phyloP scores from a whole-genome alignment of 1,140 invertebrate species.

The Drosophila willistoni region DNA sequence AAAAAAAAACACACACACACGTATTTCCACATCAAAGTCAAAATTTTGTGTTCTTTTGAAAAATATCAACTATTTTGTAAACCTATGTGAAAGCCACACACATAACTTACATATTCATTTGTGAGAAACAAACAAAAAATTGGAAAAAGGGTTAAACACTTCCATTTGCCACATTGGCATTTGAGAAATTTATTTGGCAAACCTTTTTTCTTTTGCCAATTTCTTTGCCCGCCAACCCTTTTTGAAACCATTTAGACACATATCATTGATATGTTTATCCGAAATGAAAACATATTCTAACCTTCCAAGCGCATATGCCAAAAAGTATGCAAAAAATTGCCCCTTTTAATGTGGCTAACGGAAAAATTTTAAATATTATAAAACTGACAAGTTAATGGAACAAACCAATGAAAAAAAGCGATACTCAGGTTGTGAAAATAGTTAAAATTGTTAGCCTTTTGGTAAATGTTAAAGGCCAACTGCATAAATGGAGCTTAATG shows the following conservation, averaged over 20 bases:
- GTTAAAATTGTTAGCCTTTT: slow-evolving; percentile 63
- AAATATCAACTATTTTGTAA: slow-evolving; percentile 9
- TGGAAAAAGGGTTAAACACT: slow-evolving; percentile 31
- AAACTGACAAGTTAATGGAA: slow-evolving; percentile 55
- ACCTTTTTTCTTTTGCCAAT: slow-evolving; percentile 26
- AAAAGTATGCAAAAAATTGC: slow-evolving; percentile 42
- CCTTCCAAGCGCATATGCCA: slow-evolving; percentile 21
- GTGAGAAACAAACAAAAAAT: background rate
- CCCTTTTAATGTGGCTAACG: background rate
- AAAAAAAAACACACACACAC: background rate
- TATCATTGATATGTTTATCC: slow-evolving; percentile 38
- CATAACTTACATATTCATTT: background rate
- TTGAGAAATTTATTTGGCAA: slow-evolving; percentile 27
- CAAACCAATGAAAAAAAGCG: background rate
- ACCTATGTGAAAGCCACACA: background rate
- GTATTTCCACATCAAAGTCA: slow-evolving; percentile 31
- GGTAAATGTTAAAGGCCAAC: slow-evolving; percentile 54
- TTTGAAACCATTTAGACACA: background rate
- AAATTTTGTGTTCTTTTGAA: background rate
- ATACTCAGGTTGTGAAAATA: slow-evolving; percentile 57
- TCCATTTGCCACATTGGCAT: slow-evolving; percentile 47
- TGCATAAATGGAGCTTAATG: slow-evolving; percentile 31
- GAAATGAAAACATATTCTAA: slow-evolving; percentile 26
- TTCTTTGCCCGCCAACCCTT: background rate
- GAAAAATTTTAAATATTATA: background rate